Percentiles rank a stretch among this genome's conserved stretches.
phyloP scores from a whole-genome alignment of 2,888 invertebrate species.

The Ischnura elegans region DNA sequence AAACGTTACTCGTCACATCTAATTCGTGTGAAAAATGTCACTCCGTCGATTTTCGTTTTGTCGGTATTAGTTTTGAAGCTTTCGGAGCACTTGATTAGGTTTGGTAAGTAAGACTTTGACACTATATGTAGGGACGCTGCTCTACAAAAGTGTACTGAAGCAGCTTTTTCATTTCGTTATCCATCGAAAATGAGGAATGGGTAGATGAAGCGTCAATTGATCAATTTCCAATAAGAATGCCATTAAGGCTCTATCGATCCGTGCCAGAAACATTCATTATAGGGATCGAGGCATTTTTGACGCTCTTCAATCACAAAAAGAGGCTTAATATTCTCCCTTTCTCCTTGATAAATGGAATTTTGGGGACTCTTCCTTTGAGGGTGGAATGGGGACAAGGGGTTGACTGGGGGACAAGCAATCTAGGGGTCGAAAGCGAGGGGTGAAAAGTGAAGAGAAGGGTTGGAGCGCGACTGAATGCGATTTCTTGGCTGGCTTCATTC shows the following conservation, averaged over 20 bases:
- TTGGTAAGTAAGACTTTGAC: background rate
- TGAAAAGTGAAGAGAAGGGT: background rate
- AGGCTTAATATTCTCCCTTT: constrained; percentile 57
- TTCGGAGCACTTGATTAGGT: background rate
- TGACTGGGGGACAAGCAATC: too few species aligned
- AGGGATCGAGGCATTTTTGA: constrained; percentile 42
- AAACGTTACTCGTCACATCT: background rate
- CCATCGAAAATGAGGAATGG: background rate
- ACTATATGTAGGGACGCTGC: background rate
- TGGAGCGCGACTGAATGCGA: constrained; percentile 37
- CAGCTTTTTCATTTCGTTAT: background rate
- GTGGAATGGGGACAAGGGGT: background rate
- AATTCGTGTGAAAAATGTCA: too few species aligned
- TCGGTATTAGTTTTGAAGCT: background rate
- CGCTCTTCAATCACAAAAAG: constrained; percentile 55
- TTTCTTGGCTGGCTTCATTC: constrained; percentile 26
- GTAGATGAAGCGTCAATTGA: background rate
- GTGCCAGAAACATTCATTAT: constrained; percentile 41
- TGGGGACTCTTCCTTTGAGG: background rate
- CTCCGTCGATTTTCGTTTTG: background rate
- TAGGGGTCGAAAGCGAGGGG: background rate
- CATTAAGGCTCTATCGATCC: constrained; percentile 52
- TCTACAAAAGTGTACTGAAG: background rate
- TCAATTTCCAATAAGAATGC: constrained; percentile 56
- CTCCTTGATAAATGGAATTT: constrained; percentile 62